phyloP scores from a whole-genome alignment of 1,140 invertebrate genomes.

The Philotrypesis tridentata region DNA sequence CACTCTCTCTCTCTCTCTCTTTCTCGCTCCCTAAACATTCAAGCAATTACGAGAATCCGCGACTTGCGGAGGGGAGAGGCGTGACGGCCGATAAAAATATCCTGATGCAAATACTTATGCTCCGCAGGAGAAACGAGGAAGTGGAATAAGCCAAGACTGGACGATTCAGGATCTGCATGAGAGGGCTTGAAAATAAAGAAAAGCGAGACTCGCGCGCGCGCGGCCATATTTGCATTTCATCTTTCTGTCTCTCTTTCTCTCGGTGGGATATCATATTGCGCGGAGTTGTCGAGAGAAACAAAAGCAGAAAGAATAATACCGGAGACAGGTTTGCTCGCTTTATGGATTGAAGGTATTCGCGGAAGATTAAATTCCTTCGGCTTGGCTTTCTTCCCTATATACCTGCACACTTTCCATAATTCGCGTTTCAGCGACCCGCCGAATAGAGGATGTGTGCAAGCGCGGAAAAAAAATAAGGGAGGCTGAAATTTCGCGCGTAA shows the following conservation, averaged over 20 bases:
- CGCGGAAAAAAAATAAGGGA: no score
- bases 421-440: no score
- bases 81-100: neutral
- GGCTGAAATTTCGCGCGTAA: no score
- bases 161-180: neutral
- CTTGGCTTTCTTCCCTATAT: neutral
- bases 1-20: no score
- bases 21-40: neutral
- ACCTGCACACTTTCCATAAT: no score
- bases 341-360: neutral
- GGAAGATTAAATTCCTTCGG: neutral
- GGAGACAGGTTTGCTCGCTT: neutral
- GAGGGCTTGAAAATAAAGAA: neutral
- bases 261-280: neutral
- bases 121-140: neutral
- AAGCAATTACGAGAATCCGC: neutral
- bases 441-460: no score
- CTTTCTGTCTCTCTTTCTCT: no score
- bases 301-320: neutral
- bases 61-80: no score
- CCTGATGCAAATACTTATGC: neutral
- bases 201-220: neutral
- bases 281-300: neutral
- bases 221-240: constrained; percentile 29
- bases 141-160: constrained; percentile 14